Evolutionary conservation across 2,113 vertebrate species (phyloP).

Genomic region (Progne subis): DNA sequence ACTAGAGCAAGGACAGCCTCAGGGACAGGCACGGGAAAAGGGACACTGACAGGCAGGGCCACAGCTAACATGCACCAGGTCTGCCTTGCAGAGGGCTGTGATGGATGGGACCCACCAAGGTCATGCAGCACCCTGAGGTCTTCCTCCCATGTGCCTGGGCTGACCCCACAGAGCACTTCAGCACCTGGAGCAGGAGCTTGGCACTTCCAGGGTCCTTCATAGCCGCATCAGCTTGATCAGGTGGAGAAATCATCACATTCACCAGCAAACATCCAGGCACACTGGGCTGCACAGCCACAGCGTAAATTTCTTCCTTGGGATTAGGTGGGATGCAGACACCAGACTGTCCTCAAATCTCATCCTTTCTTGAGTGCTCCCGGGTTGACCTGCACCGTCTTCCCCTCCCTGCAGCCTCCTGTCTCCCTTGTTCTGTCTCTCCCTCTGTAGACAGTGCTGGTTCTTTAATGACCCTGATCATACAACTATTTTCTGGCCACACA

Average conservation of each 20-base stretch:
- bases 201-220: background rate
- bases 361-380: fast-evolving
- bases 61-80: background rate
- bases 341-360: background rate
- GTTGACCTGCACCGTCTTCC: background rate
- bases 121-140: background rate
- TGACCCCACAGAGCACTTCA: background rate
- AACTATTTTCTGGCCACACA: conserved; percentile 68
- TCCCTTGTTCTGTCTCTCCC: background rate
- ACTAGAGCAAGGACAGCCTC: background rate
- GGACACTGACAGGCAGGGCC: background rate
- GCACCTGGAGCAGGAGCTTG: background rate
- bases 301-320: background rate
- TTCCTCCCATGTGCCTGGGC: background rate
- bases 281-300: background rate
- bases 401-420: background rate
- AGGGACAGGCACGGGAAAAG: background rate
- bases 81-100: background rate
- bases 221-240: background rate
- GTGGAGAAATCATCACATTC: background rate
- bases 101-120: background rate
- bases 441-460: background rate
- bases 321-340: background rate
- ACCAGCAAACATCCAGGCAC: background rate
- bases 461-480: conserved; percentile 63